Evolutionary conservation across 2,888 invertebrate genomes (phyloP), one percentile per base, ranked within the genome.

Genomic region (Anthophora plumipes): DNA sequence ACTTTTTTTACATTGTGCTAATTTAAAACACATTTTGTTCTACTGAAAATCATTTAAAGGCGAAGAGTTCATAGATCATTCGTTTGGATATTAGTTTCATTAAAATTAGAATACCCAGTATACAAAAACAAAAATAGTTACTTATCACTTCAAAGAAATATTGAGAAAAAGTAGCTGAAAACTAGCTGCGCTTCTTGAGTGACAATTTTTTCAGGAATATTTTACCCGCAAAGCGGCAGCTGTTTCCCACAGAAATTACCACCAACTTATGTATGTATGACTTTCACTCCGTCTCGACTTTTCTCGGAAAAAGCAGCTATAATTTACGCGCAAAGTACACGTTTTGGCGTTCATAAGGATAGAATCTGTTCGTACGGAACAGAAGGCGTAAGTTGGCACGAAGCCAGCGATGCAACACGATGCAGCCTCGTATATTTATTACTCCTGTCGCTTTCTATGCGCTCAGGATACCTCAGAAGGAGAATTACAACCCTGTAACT

Each of bases 401-500:
- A 48, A 69, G 75, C 68, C 77, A 74, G 68, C 64, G 50, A 73
- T 81, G 83, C 78, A 79, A 83, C 80, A 78, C 79, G 75, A 83
- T 70, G 84, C 84, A 66, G 64, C 37, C 66, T 68, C 48, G 82
- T 75, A 69, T 84, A 88, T 88, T 87, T 87, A 87, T 87, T 66
- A 70, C 82, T 43, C 61, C 73, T 67, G 82, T 78, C 76, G 77
- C 55, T 78, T 66, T 80, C 82, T 80, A 85, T 79, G 74, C 84
- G 59, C 54, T n/a, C 61, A 20, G 41, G n/a, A 54, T 75, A 55
- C 64, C 60, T 73, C 69, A 63, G 60, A 31, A 50, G 66, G 72
- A 83, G 82, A 84, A 79, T 86, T 88, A 87, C 79, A 72, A 73
- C 71, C 69, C 57, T 82, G 82, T 80, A 88, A 85, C 70, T 87